A percentile compares a stretch with the other conserved stretches of the same genome.
phyloP scores from a whole-genome alignment of 2,888 invertebrate species.

The Drosophila hamatofila region DNA sequence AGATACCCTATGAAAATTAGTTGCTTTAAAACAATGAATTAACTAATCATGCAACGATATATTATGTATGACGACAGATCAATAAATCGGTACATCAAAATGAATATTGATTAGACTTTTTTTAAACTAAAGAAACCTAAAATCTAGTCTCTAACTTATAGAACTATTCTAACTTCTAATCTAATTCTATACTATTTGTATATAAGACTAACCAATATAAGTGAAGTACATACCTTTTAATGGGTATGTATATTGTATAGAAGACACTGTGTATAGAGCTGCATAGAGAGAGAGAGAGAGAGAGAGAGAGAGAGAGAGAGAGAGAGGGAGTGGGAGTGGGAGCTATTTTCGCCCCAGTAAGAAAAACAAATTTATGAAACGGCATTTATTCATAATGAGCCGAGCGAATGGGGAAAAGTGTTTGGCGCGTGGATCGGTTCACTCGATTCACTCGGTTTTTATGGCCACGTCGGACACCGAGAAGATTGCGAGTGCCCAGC shows the following conservation, averaged over 20 bases:
- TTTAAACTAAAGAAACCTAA: too few species aligned
- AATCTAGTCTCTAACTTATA: background rate
- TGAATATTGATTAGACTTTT: too few species aligned
- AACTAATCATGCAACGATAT: background rate
- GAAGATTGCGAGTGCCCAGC: constrained; percentile 37
- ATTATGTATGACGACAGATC: too few species aligned
- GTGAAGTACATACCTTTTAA: background rate
- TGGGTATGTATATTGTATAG: constrained; percentile 20
- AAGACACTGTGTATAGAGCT: background rate
- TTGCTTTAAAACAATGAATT: background rate
- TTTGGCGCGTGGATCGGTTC: constrained; percentile 68
- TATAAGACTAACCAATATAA: background rate
- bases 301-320: background rate
- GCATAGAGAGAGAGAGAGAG: background rate
- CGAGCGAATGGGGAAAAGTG: constrained; percentile 62
- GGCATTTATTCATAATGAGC: constrained; percentile 80
- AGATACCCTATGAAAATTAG: constrained; percentile 3
- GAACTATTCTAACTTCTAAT: background rate
- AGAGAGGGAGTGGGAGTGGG: background rate
- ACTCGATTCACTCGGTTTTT: constrained; percentile 59
- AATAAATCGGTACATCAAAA: too few species aligned
- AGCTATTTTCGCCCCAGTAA: constrained; percentile 16
- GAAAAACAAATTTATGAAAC: constrained; percentile 77
- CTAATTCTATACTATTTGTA: background rate
- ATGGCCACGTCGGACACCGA: constrained; percentile 40